Evolutionary conservation across 2,113 vertebrate species (phyloP).

Genomic region (Marmota flaviventris): DNA sequence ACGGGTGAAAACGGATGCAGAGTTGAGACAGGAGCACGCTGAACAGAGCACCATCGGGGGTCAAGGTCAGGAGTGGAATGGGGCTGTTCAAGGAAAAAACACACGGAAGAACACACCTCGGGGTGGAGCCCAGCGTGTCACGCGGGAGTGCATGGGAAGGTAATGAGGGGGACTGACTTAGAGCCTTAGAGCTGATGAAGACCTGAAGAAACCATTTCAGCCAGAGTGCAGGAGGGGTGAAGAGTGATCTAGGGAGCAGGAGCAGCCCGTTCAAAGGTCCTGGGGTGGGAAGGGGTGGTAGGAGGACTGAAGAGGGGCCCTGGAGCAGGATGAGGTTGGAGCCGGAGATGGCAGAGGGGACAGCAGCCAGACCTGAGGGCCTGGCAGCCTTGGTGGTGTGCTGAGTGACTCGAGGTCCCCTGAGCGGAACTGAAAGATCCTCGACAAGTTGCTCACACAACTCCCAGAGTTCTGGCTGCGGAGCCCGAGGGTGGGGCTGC

Average conservation of each 20-base stretch:
- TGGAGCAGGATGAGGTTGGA: no score
- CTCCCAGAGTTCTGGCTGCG: not conserved
- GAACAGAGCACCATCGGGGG: not conserved
- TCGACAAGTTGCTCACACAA: fast-evolving
- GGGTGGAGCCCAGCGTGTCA: not conserved
- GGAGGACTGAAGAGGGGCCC: not conserved
- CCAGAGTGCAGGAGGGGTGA: not conserved
- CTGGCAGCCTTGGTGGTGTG: no score
- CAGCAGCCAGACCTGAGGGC: not conserved
- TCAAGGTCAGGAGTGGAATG: not conserved
- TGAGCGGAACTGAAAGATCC: not conserved
- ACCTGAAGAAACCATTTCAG: not conserved
- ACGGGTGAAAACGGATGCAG: not conserved
- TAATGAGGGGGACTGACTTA: not conserved
- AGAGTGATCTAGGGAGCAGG: not conserved
- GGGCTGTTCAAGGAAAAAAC: not conserved
- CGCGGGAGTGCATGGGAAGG: fast-evolving
- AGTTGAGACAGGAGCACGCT: not conserved
- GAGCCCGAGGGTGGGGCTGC: not conserved
- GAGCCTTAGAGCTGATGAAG: not conserved
- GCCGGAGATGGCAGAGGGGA: not conserved
- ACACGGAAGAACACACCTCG: fast-evolving
- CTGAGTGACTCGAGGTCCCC: not conserved
- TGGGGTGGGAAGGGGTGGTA: not conserved
- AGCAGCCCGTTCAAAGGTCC: not conserved